Base-by-base conservation (phyloP, 2,797 vertebrate species). In the Pangasius sanitwongsei region DNA sequence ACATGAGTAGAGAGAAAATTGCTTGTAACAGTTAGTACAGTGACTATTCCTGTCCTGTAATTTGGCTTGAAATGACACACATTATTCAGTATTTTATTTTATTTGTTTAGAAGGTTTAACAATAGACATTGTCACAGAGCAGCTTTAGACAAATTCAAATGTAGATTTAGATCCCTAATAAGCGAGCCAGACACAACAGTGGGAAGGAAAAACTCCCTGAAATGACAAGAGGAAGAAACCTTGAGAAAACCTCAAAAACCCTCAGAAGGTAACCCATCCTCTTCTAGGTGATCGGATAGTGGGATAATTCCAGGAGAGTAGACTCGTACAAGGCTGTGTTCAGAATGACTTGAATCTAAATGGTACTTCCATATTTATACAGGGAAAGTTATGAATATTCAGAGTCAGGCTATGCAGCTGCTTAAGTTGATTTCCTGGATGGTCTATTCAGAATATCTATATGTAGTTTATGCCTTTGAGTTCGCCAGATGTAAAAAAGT, bases 61-160 rank as follows among this genome's bases (percentile, higher is more conserved):
- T 78, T 80, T 57, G 75, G 28, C 75, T 53, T 78, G 28, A 78
- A 53, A 78, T 77, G 2, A 44, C 72, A 74, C 20, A 44, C 72
- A 74, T 74, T 74, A 44, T 44, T 74, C 41, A 41, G 18, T 41
- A 74, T 77, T 77, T n/a, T n/a, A 77, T n/a, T 50, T 50, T 50
- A 77, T n/a, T 77, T 53, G 48, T 77, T 77, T 53, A 15, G 5
- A 53, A n/a, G 44, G 28, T 50, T 50, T 53, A 77, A n/a, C 13
- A 15, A 8, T 53, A 53, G 23, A 77, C 44, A 50, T 6, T 55
- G 50, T 34, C 53, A 37, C 28, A 18, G 18, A 80, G 8, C n/a
- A 55, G 50, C 28, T 80, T 80, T 55, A 34, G 15, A 31, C 6
- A 80, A 78, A 57, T 57, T 18, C 77, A 80, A 20, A 80, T 34